Base-by-base conservation (phyloP, 2,888 invertebrate genomes). In the Sphinx pinastri region DNA sequence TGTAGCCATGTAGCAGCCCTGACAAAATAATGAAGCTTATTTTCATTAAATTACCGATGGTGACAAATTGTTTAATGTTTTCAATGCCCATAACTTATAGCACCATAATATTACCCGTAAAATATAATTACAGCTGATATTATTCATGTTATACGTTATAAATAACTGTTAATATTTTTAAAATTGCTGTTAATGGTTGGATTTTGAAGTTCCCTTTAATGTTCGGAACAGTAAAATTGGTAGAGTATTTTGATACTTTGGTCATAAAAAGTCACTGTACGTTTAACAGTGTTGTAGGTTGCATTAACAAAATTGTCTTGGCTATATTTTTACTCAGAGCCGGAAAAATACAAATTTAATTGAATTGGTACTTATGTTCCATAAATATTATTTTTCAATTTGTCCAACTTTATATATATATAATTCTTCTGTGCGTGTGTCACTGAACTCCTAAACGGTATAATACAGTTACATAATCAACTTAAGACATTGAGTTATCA, bases 11-110 rank as follows among this genome's bases (percentile, higher is more conserved):
- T 10, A 63, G 47, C 12, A 47, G 19, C 16, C 19, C 63, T 63
- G 47, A 63, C 47, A 19, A 63, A 63, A 63, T 63, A 63, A 63
- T 49, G 63, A 47, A 11, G 11, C 60, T 10, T 49, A 63, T 63
- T 63, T 63, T 63, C 63, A 63, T 63, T 63, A 47, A 63, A 63
- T 63, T 63, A 63, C 49, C 63, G 7, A 49, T 63, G 63, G 63
- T 63, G 63, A 63, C 63, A 63, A 63, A 63, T 63, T 63, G 63
- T 63, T 63, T 49, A 63, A 63, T 63, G 63, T 63, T 63, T 63
- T 63, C 63, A 63, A 63, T 63, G 63, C 47, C 63, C 63, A 49
- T 49, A 63, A 63, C 47, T 63, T 63, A 49, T 49, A 19, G 19
- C 49, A 49, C 63, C 63, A 49, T 49, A 47, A 63, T 63, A 63